Percentiles rank a stretch among this genome's conserved stretches.
These are phyloP conservation scores for Chelonus insularis DNA, from an alignment of 1,140 invertebrate species.

Conservation along the genomic window DNA sequence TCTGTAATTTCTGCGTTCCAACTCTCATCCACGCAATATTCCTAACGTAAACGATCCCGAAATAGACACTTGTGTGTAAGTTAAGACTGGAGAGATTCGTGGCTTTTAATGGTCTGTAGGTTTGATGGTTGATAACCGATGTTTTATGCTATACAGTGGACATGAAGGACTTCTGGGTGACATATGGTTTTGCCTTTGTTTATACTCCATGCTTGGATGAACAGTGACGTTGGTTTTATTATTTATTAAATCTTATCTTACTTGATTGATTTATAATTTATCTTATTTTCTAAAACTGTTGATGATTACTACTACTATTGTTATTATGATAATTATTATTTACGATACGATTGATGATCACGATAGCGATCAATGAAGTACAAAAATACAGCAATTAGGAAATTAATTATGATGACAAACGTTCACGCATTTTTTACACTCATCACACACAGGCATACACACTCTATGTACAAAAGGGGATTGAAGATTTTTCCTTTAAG, in stretches of 20 bases:
- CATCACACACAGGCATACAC: neutral
- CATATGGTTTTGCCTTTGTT: no score
- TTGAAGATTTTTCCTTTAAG: slow-evolving; percentile 12
- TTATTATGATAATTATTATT: no score
- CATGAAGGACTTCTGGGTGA: no score
- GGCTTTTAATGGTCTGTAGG: neutral
- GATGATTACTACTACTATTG: no score
- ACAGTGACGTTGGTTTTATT: no score
- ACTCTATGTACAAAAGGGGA: neutral
- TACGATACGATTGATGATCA: neutral
- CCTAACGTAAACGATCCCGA: no score
- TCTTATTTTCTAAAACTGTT: no score
- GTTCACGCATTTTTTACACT: neutral
- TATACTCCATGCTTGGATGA: no score
- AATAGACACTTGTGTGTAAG: neutral
- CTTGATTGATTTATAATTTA: no score
- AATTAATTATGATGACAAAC: neutral
- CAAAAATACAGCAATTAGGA: slow-evolving; percentile 18
- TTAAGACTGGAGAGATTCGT: neutral
- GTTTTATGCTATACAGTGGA: no score
- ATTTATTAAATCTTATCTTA: no score
- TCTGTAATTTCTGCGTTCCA: neutral
- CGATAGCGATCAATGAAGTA: slow-evolving; percentile 13
- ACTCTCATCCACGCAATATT: neutral
- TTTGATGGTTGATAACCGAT: neutral